Conservation (phyloP, 2,888 invertebrate species). For the Tortrix viridana region DNA sequence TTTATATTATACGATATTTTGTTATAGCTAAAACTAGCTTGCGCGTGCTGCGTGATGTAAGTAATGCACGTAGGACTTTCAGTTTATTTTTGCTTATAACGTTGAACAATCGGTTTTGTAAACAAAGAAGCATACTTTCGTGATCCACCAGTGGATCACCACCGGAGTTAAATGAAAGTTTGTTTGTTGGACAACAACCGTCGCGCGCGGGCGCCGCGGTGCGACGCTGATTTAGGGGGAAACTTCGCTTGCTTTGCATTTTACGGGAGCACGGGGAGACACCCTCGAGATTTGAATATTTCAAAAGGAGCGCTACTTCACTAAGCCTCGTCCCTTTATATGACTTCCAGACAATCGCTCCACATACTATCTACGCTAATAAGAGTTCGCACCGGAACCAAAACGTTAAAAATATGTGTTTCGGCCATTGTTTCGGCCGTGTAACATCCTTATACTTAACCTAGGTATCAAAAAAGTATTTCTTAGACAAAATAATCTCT, state of each 20-base stretch:
- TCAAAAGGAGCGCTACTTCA: constrained; percentile 70
- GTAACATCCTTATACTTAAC: no score
- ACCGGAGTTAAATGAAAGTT: constrained; percentile 67
- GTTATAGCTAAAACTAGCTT: no score
- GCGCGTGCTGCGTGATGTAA: no score
- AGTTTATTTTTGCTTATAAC: neutral
- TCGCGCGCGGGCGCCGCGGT: constrained; percentile 57
- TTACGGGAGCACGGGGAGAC: constrained; percentile 70
- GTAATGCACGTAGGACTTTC: no score
- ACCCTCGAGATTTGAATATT: constrained; percentile 79
- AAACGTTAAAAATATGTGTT: no score
- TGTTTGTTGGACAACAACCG: constrained; percentile 67
- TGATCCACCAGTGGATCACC: constrained; percentile 52
- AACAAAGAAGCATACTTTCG: constrained; percentile 22
- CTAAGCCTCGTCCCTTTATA: constrained; percentile 71
- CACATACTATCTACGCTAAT: constrained; percentile 51
- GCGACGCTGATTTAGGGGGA: constrained; percentile 74
- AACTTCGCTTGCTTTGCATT: constrained; percentile 81
- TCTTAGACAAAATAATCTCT: no score
- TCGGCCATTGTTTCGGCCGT: no score
- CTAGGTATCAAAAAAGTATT: no score
- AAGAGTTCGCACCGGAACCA: neutral
- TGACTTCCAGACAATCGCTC: constrained; percentile 58
- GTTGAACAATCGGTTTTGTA: neutral
- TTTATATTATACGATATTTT: no score